Percentiles rank a stretch among this genome's conserved stretches.
phyloP scores from a whole-genome alignment of 2,113 vertebrate species.

The Cebidichthys violaceus region DNA sequence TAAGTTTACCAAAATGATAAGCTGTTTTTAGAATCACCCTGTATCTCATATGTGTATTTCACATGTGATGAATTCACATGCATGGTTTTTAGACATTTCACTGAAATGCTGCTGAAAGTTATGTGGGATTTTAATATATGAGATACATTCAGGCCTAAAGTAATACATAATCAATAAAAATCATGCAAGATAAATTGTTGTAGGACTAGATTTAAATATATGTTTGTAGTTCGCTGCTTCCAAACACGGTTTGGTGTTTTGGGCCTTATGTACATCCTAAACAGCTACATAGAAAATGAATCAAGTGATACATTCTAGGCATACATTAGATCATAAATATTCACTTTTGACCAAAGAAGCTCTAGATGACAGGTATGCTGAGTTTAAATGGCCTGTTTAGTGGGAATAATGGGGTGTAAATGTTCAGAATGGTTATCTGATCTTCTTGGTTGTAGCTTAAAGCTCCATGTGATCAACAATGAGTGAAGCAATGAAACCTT shows the following conservation, averaged over 20 bases:
- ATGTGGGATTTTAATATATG: background rate
- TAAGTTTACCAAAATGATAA: background rate
- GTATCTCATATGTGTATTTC: too few relatives aligned
- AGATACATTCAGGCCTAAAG: background rate
- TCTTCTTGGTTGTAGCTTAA: constrained; percentile 21
- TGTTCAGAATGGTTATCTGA: constrained; percentile 15
- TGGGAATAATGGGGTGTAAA: constrained; percentile 1
- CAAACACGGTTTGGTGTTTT: background rate
- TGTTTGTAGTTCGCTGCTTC: background rate
- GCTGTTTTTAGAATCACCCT: background rate
- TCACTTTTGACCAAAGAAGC: background rate
- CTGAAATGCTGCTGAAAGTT: background rate
- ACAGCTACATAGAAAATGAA: too few relatives aligned
- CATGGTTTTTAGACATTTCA: background rate
- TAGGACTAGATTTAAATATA: background rate
- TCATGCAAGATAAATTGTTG: background rate
- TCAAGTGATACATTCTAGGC: too few relatives aligned
- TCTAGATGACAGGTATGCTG: background rate
- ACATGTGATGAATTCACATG: background rate
- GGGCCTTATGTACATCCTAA: background rate
- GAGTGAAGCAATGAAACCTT: constrained; percentile 39
- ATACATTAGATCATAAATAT: background rate
- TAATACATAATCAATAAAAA: background rate
- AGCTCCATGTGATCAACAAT: constrained; percentile 31
- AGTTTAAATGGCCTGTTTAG: background rate